phyloP scores from a whole-genome alignment of 2,797 vertebrate species.

The Rhinatrema bivittatum region DNA sequence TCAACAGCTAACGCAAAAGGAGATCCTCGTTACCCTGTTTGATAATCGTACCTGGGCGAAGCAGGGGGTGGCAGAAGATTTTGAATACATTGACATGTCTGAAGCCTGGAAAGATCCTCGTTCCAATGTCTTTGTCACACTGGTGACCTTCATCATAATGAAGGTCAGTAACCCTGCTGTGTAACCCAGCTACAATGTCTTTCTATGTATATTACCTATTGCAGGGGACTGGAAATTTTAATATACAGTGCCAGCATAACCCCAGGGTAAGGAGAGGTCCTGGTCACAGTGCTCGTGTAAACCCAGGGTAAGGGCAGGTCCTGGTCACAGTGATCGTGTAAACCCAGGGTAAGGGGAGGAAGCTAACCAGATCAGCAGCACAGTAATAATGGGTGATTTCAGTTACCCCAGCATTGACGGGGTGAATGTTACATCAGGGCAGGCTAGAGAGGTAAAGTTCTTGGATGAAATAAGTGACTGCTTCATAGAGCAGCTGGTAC shows the following conservation, averaged over 20 bases:
- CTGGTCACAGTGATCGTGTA: no score
- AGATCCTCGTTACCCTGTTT: constrained; percentile 83
- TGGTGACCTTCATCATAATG: constrained; percentile 92
- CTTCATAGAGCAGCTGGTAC: no score
- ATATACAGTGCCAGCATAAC: no score
- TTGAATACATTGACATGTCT: constrained; percentile 70
- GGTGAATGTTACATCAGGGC: no score
- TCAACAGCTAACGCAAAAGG: constrained; percentile 84
- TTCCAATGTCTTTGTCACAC: constrained; percentile 84
- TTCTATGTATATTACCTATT: accelerated
- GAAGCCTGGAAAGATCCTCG: constrained; percentile 84
- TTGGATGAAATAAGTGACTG: no score
- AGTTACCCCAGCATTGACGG: no score
- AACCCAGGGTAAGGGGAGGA: no score
- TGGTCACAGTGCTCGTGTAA: no score
- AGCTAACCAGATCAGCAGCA: no score
- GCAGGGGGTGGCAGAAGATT: constrained; percentile 77
- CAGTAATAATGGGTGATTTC: no score
- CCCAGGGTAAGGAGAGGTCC: neutral
- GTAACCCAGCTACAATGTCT: no score
- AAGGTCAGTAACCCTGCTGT: constrained; percentile 60
- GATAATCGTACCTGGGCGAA: constrained; percentile 93
- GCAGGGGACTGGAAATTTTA: neutral
- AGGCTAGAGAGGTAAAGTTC: no score
- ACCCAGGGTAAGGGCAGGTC: neutral